Conservation (phyloP, 1,140 invertebrate species). For the Drosophila ironensis region DNA sequence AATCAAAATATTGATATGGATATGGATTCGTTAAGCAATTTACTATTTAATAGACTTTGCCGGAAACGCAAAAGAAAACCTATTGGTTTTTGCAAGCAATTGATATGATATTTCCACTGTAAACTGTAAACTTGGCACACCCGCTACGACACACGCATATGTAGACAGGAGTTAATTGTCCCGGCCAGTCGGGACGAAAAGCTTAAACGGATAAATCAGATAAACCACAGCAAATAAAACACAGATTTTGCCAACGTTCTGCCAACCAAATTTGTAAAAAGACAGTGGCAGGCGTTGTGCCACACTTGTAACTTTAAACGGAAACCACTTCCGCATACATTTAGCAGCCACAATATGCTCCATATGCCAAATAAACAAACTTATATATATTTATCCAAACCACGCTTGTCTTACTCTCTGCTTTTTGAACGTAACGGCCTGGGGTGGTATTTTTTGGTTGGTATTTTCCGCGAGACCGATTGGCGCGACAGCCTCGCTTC, state of each 20-base stretch:
- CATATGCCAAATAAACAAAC: slow-evolving; percentile 69
- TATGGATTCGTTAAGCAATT: slow-evolving; percentile 65
- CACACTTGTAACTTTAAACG: slow-evolving; percentile 16
- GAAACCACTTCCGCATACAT: slow-evolving; percentile 39
- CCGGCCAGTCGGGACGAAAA: not conserved
- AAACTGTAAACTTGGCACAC: slow-evolving; percentile 5
- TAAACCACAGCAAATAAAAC: not conserved
- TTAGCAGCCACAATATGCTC: slow-evolving; percentile 51
- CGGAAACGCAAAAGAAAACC: slow-evolving; percentile 10
- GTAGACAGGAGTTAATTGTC: not conserved
- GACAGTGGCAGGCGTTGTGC: slow-evolving; percentile 24
- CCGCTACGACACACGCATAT: not conserved
- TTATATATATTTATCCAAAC: slow-evolving; percentile 51
- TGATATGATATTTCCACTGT: not conserved
- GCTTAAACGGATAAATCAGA: too few species aligned
- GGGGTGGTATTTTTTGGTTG: not conserved
- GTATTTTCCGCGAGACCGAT: not conserved
- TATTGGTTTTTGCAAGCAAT: slow-evolving; percentile 33
- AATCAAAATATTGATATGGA: slow-evolving; percentile 13
- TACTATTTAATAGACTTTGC: slow-evolving; percentile 72
- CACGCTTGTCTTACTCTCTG: too few species aligned
- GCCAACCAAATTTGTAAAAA: slow-evolving; percentile 11
- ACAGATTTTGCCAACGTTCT: slow-evolving; percentile 15
- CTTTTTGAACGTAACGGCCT: too few species aligned
- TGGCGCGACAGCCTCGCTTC: too few species aligned